phyloP scores from a whole-genome alignment of 2,888 invertebrate genomes.

The Carcina quercana region DNA sequence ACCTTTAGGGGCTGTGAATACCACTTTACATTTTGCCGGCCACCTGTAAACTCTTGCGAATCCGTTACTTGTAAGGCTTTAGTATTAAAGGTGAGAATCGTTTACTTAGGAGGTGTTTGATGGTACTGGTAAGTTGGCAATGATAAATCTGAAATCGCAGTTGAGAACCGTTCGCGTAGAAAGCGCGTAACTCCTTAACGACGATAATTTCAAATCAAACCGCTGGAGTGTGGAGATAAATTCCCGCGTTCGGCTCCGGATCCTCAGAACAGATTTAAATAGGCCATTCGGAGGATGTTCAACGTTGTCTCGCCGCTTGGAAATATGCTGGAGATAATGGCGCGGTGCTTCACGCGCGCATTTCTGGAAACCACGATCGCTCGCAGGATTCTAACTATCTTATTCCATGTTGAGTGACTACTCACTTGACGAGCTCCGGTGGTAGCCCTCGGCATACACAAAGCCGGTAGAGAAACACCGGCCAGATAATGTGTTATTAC shows the following conservation, averaged over 20 bases:
- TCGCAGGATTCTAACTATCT: no score
- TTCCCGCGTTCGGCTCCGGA: slow-evolving; percentile 32
- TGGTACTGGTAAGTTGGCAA: slow-evolving; percentile 23
- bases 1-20: slow-evolving; percentile 34
- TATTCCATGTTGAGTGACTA: no score
- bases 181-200: slow-evolving; percentile 54
- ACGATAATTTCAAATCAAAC: slow-evolving; percentile 53
- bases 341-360: no score
- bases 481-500: no score
- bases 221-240: slow-evolving; percentile 52
- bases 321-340: no score
- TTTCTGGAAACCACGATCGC: no score
- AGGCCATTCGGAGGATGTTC: slow-evolving; percentile 35
- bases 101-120: neutral
- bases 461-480: no score
- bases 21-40: slow-evolving; percentile 16
- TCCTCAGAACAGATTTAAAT: slow-evolving; percentile 52
- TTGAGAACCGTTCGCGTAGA: slow-evolving; percentile 45
- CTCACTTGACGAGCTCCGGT: no score
- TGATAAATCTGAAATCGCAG: slow-evolving; percentile 52
- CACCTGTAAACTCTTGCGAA: slow-evolving; percentile 1
- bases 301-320: no score
- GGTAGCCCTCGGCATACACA: no score
- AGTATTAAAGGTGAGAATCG: neutral
- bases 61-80: neutral